A percentile compares a stretch with the other conserved stretches of the same genome.
These are phyloP conservation scores for Pachycephus smyrnensis DNA, from an alignment of 2,888 invertebrate genomes.

Conservation along the genomic window DNA sequence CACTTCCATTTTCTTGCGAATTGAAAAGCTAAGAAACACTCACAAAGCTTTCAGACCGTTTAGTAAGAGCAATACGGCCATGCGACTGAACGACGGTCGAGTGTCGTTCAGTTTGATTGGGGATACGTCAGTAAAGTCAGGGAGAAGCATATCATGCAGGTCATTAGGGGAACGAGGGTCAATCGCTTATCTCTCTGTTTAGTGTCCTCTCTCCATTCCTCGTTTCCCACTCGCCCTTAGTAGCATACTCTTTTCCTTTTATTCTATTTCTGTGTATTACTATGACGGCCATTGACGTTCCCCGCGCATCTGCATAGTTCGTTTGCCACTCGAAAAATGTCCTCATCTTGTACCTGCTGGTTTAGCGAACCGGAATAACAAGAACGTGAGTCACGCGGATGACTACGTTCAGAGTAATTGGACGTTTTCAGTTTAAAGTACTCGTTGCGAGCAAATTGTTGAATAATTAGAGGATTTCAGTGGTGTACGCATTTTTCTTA, in stretches of 20 bases:
- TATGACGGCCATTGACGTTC: not conserved
- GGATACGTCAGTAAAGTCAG: slow-evolving; percentile 47
- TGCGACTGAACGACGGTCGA: slow-evolving; percentile 5
- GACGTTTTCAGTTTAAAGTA: not conserved
- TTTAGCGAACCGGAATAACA: not conserved
- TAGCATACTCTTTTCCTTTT: not conserved
- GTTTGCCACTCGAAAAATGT: not conserved
- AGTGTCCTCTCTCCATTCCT: slow-evolving; percentile 20
- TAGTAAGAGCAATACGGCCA: not conserved
- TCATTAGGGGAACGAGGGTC: slow-evolving; percentile 61
- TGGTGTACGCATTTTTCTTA: not conserved
- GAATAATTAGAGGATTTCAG: not conserved
- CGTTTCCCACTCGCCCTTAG: slow-evolving; percentile 5
- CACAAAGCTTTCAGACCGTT: not conserved
- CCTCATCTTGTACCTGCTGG: not conserved
- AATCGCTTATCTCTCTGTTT: slow-evolving; percentile 49
- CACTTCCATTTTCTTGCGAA: slow-evolving; percentile 27
- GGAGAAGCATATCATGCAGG: slow-evolving; percentile 54
- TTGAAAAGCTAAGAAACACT: not conserved
- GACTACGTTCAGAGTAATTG: not conserved
- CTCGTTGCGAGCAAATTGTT: not conserved
- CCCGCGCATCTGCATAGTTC: not conserved
- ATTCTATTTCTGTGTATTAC: not conserved
- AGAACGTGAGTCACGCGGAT: not conserved
- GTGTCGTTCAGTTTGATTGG: slow-evolving; percentile 41